These are phyloP conservation scores for Pissodes strobi DNA, from an alignment of 1,140 invertebrate genomes.

Conservation along the genomic window DNA sequence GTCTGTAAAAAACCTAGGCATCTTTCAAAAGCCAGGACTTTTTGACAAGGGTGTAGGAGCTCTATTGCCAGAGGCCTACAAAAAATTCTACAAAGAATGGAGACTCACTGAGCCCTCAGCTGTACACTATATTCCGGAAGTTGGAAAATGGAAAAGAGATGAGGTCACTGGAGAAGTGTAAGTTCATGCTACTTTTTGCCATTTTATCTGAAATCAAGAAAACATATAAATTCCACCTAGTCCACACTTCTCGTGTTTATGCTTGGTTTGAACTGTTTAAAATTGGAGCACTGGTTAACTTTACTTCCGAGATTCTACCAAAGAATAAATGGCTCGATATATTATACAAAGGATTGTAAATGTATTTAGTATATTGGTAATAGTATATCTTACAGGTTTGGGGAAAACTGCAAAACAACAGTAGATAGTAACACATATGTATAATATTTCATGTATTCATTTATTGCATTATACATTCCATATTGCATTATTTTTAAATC, in stretches of 20 bases:
- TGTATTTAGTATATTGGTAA: too few relatives aligned
- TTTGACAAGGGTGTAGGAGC: slow-evolving; percentile 60
- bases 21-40: slow-evolving; percentile 39
- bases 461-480: background rate
- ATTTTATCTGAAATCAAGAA: background rate
- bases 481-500: slow-evolving; percentile 40
- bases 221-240: background rate
- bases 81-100: slow-evolving; percentile 88
- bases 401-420: too few relatives aligned
- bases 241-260: too few relatives aligned
- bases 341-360: too few relatives aligned
- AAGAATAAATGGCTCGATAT: too few relatives aligned
- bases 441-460: too few relatives aligned
- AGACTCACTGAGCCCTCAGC: slow-evolving; percentile 72
- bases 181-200: slow-evolving; percentile 33
- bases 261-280: too few relatives aligned
- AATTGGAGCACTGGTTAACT: too few relatives aligned
- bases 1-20: slow-evolving; percentile 44
- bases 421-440: too few relatives aligned
- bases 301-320: too few relatives aligned
- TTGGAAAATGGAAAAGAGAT: slow-evolving; percentile 74
- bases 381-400: too few relatives aligned
- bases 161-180: slow-evolving; percentile 73
- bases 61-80: slow-evolving; percentile 81
- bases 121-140: slow-evolving; percentile 83